Percentiles rank a stretch among this genome's conserved stretches.
Evolutionary conservation across 2,797 vertebrate genomes (phyloP).

Genomic region (Muscicapa comitata): DNA sequence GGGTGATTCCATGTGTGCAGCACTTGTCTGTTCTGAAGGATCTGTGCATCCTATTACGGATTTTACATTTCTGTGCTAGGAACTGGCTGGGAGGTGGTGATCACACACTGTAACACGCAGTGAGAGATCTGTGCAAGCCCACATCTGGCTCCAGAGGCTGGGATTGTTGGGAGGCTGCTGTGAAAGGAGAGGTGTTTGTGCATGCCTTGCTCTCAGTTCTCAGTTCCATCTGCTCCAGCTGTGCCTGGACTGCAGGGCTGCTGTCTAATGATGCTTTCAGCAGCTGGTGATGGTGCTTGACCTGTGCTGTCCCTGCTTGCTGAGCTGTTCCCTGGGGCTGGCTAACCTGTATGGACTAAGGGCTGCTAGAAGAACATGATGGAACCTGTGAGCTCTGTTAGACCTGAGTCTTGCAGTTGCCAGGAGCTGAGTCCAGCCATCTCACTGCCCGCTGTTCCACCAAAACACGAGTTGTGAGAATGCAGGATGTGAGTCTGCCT

Average conservation of each 20-base stretch:
- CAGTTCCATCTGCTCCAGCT: not conserved
- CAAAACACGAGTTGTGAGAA: not conserved
- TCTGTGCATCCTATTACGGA: rapidly evolving
- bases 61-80: rapidly evolving
- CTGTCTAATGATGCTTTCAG: not conserved
- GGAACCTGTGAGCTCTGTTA: not conserved
- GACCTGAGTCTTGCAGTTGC: not conserved
- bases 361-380: not conserved
- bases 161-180: not conserved
- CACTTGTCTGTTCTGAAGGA: not conserved
- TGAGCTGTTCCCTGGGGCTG: not conserved
- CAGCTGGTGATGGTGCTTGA: not conserved
- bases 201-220: not conserved
- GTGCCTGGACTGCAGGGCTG: not conserved
- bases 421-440: not conserved
- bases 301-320: not conserved
- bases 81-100: not conserved
- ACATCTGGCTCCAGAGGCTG: not conserved
- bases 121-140: not conserved
- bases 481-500: not conserved
- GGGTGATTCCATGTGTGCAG: not conserved
- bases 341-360: not conserved
- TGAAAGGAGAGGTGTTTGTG: not conserved
- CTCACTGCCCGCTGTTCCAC: not conserved
- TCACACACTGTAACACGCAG: rapidly evolving